These are phyloP conservation scores for Hypanus sabinus DNA, from an alignment of 2,113 vertebrate species.

Conservation along the genomic window DNA sequence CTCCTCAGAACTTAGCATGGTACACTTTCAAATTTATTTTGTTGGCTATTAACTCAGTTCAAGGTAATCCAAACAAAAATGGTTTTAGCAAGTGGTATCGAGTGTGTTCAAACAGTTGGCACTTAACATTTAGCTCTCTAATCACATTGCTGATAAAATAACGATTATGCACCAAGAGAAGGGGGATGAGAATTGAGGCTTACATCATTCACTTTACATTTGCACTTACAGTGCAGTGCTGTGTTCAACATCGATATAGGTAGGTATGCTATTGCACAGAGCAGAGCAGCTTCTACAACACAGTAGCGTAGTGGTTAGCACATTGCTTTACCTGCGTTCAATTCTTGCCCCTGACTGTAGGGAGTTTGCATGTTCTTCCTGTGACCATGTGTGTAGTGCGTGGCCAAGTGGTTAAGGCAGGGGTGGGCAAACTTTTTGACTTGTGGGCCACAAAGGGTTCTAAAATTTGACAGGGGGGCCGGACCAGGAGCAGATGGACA, in stretches of 20 bases:
- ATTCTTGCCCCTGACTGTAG: no score
- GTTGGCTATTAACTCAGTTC: neutral
- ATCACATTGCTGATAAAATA: neutral
- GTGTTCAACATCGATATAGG: neutral
- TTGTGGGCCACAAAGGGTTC: no score
- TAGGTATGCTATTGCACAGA: neutral
- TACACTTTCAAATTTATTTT: neutral
- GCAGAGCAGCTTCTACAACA: neutral
- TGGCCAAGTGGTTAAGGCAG: no score
- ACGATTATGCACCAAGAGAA: neutral
- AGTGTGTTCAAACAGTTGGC: neutral
- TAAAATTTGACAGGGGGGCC: no score
- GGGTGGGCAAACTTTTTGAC: no score
- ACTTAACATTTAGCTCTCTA: neutral
- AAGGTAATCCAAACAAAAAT: neutral
- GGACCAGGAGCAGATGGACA: no score
- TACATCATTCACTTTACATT: neutral
- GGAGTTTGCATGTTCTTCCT: no score
- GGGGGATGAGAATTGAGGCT: neutral
- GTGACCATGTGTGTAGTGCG: no score
- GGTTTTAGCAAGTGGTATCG: neutral
- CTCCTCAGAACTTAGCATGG: neutral
- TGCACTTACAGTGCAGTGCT: neutral
- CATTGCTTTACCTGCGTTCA: no score
- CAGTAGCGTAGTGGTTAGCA: no score